phyloP scores from a whole-genome alignment of 2,113 vertebrate species.

The Saccopteryx bilineata region DNA sequence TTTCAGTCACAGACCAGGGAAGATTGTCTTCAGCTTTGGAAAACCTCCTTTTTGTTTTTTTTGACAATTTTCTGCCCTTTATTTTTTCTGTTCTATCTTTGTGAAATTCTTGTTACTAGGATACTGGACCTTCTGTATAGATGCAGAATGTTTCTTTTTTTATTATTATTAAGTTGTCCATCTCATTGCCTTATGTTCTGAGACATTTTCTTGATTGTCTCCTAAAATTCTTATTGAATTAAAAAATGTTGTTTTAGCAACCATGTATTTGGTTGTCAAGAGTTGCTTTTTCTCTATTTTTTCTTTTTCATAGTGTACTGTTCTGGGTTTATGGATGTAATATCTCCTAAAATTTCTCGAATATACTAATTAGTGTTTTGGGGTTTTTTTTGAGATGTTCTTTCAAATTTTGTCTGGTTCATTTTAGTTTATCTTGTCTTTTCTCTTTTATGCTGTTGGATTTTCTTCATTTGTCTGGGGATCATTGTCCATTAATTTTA shows the following conservation, averaged over 20 bases:
- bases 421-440: constrained; percentile 63
- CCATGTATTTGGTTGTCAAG: constrained; percentile 59
- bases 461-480: constrained; percentile 68
- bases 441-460: constrained; percentile 72
- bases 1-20: background rate
- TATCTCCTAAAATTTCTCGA: constrained; percentile 45
- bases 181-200: constrained; percentile 61
- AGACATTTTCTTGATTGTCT: constrained; percentile 59
- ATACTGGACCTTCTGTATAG: constrained; percentile 24
- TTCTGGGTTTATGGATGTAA: constrained; percentile 23
- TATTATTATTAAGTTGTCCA: constrained; percentile 35
- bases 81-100: constrained; percentile 35
- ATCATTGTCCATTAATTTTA: constrained; percentile 67
- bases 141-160: constrained; percentile 33
- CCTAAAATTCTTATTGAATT: constrained; percentile 55
- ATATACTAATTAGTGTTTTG: constrained; percentile 36
- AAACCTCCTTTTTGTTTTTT: background rate
- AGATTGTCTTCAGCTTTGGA: background rate
- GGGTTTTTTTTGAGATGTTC: background rate
- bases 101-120: background rate
- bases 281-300: constrained; percentile 31
- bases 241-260: constrained; percentile 34
- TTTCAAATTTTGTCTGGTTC: constrained; percentile 21
- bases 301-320: background rate
- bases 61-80: background rate